These are phyloP conservation scores for Intellagama lesueurii DNA, from an alignment of 2,797 vertebrate species.

Conservation along the genomic window DNA sequence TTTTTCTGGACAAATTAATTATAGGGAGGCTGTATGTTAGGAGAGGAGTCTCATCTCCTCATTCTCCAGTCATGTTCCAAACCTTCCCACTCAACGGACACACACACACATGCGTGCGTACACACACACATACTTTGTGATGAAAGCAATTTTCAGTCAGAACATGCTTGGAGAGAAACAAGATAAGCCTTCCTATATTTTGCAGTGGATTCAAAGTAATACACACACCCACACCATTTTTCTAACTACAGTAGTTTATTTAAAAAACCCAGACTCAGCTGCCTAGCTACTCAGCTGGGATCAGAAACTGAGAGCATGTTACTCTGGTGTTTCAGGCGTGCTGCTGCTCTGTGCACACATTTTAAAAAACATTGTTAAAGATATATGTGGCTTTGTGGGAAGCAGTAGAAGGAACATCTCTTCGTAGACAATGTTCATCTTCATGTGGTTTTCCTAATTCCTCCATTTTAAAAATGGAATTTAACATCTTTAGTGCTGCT, in stretches of 20 bases:
- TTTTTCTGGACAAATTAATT: not conserved
- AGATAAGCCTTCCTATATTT: not conserved
- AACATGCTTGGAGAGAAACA: not conserved
- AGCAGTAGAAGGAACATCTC: no score
- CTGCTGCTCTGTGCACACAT: not conserved
- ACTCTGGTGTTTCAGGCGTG: not conserved
- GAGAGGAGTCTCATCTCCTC: not conserved
- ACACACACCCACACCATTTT: not conserved
- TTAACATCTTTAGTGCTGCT: not conserved
- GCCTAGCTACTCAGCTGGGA: not conserved
- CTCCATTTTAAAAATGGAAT: not conserved
- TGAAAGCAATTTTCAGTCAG: not conserved
- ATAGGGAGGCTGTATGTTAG: not conserved
- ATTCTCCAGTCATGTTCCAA: not conserved
- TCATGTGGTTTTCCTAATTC: not conserved
- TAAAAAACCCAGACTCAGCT: not conserved
- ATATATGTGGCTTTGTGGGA: no score
- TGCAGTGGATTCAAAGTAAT: not conserved
- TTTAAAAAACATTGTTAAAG: not conserved
- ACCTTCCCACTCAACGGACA: not conserved
- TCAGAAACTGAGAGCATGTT: not conserved
- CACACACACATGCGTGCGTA: no score
- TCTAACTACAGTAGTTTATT: not conserved
- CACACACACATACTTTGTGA: not conserved
- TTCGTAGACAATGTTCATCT: no score